Percentiles rank a stretch among this genome's conserved stretches.
Evolutionary conservation across 2,888 invertebrate genomes (phyloP).

Genomic region (Patella caerulea): DNA sequence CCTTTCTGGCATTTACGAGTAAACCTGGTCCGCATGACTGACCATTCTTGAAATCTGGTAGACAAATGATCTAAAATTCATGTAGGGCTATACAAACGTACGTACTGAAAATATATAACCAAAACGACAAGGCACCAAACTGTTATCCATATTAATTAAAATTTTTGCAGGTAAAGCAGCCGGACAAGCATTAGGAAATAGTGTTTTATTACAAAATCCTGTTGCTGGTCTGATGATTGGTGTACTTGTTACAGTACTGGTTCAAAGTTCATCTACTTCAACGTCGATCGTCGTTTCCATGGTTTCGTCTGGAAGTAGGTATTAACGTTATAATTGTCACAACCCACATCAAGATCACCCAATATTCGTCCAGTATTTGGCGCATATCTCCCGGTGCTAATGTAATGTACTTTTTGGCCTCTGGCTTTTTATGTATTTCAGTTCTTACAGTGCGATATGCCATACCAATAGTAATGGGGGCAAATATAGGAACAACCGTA

Average conservation of each 20-base stretch:
- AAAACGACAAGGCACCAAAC: not conserved
- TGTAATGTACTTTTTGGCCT: too few species aligned
- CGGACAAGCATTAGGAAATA: slow-evolving; percentile 21
- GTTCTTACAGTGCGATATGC: slow-evolving; percentile 70
- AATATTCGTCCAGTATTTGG: too few species aligned
- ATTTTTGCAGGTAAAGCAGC: slow-evolving; percentile 24
- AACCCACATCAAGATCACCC: too few species aligned
- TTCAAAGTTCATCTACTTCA: slow-evolving; percentile 45
- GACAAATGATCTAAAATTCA: not conserved
- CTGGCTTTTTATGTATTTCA: slow-evolving; percentile 28
- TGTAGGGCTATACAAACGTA: not conserved
- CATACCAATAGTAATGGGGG: slow-evolving; percentile 76
- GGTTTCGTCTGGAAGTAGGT: slow-evolving; percentile 41
- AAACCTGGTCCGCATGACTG: not conserved
- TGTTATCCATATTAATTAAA: not conserved
- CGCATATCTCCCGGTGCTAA: too few species aligned
- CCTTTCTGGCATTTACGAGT: too few species aligned
- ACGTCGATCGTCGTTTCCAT: slow-evolving; percentile 45
- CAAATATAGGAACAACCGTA: slow-evolving; percentile 75
- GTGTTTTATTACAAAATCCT: slow-evolving; percentile 25
- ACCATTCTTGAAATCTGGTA: not conserved
- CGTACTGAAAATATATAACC: not conserved
- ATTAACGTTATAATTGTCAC: not conserved
- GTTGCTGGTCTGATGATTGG: slow-evolving; percentile 28
- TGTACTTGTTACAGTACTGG: slow-evolving; percentile 28